Evolutionary conservation across 2,888 invertebrate species (phyloP).

Genomic region (Chrysotoxum bicinctum): DNA sequence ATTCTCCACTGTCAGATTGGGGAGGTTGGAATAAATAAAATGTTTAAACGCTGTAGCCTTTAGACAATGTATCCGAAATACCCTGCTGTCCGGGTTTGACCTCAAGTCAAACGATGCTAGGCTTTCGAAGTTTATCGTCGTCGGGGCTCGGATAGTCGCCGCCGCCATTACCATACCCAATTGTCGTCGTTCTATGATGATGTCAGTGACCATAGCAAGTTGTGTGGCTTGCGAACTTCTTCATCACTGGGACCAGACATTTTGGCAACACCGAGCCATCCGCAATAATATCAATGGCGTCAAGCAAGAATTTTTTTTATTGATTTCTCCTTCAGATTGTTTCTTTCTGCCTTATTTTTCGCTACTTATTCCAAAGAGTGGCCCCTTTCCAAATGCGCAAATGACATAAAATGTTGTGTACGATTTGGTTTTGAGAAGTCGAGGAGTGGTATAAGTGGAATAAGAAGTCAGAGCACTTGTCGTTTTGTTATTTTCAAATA

Average conservation of each 20-base stretch:
- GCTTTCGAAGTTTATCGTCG: conserved; percentile 36
- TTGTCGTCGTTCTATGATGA: neutral
- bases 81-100: conserved; percentile 29
- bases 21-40: neutral
- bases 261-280: conserved; percentile 68
- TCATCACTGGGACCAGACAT: conserved; percentile 68
- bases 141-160: neutral
- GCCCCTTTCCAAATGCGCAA: conserved; percentile 44
- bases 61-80: conserved; percentile 12
- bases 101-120: conserved; percentile 39
- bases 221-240: conserved; percentile 41
- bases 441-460: neutral
- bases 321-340: conserved; percentile 51
- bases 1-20: neutral
- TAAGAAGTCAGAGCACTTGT: conserved; percentile 22
- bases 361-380: conserved; percentile 12
- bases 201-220: conserved; percentile 11
- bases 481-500: conserved; percentile 44
- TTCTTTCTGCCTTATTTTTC: conserved; percentile 4
- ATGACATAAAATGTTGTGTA: conserved; percentile 56
- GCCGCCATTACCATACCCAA: neutral
- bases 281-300: conserved; percentile 72
- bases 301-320: conserved; percentile 56
- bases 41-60: neutral
- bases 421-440: neutral